phyloP scores from a whole-genome alignment of 2,113 vertebrate species.

The Microtus oregoni region DNA sequence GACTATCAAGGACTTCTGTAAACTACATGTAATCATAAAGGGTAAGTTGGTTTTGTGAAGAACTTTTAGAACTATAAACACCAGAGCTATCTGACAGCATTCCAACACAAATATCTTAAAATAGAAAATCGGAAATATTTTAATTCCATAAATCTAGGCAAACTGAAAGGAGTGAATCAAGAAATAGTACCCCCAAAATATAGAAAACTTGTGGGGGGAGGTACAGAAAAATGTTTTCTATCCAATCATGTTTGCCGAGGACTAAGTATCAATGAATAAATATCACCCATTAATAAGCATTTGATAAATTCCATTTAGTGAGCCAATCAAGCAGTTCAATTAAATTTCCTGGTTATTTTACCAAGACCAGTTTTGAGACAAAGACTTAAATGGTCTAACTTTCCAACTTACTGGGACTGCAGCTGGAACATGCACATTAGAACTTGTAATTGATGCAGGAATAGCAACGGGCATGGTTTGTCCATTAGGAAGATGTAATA shows the following conservation, averaged over 20 bases:
- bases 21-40: conserved; percentile 23
- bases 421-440: conserved; percentile 97
- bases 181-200: neutral
- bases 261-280: conserved; percentile 19
- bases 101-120: conserved; percentile 36
- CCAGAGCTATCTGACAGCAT: neutral
- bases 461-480: conserved; percentile 99
- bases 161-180: conserved; percentile 36
- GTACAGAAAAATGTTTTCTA: conserved; percentile 42
- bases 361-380: conserved; percentile 37
- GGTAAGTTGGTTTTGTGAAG: conserved; percentile 3
- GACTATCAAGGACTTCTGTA: conserved; percentile 7
- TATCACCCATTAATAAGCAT: conserved; percentile 17
- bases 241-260: conserved; percentile 5
- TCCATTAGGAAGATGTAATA: conserved; percentile 98
- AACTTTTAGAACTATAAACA: conserved; percentile 18
- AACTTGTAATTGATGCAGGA: conserved; percentile 98
- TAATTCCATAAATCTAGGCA: conserved; percentile 33
- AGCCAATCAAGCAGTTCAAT: conserved; percentile 39
- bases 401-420: conserved; percentile 95
- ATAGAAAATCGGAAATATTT: conserved; percentile 33
- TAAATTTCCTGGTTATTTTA: conserved; percentile 57
- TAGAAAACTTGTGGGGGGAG: neutral
- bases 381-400: conserved; percentile 67
- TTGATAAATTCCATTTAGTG: conserved; percentile 55